Conservation (phyloP, 2,888 invertebrate genomes). For the Drosophila vallismaia region DNA sequence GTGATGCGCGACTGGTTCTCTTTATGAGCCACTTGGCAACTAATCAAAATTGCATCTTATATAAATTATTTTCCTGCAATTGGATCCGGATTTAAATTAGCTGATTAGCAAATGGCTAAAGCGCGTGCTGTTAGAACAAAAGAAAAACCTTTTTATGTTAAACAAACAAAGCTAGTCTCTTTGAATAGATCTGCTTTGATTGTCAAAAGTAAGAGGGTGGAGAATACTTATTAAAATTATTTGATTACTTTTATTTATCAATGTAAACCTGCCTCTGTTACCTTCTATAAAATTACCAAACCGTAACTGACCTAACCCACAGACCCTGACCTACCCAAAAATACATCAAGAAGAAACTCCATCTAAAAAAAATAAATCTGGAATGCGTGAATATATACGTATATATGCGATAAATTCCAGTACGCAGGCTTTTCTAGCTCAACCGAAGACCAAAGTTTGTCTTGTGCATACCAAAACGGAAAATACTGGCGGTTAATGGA, state of each 20-base stretch:
- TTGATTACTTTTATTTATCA: too few species aligned
- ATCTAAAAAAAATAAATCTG: not conserved
- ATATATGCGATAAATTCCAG: constrained; percentile 18
- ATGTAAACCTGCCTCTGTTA: constrained; percentile 4
- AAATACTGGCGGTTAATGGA: constrained; percentile 56
- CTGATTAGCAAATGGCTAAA: constrained; percentile 8
- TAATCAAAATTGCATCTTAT: constrained; percentile 43
- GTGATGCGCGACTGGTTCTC: constrained; percentile 46
- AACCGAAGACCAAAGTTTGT: constrained; percentile 35
- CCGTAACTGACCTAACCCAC: constrained; percentile 34
- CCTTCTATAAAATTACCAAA: not conserved
- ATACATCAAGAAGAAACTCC: constrained; percentile 17
- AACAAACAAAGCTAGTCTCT: not conserved
- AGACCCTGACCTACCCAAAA: constrained; percentile 33
- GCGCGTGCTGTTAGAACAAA: constrained; percentile 31
- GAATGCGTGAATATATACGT: not conserved
- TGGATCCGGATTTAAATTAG: constrained; percentile 36
- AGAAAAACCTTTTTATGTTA: constrained; percentile 2
- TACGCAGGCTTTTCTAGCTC: constrained; percentile 34
- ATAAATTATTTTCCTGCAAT: constrained; percentile 32
- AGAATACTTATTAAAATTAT: too few species aligned
- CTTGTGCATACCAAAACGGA: constrained; percentile 62
- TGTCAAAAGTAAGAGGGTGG: not conserved
- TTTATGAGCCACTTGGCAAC: constrained; percentile 13
- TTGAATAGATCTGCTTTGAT: not conserved